These are phyloP conservation scores for Tichodroma muraria DNA, from an alignment of 2,113 vertebrate genomes.

Conservation along the genomic window DNA sequence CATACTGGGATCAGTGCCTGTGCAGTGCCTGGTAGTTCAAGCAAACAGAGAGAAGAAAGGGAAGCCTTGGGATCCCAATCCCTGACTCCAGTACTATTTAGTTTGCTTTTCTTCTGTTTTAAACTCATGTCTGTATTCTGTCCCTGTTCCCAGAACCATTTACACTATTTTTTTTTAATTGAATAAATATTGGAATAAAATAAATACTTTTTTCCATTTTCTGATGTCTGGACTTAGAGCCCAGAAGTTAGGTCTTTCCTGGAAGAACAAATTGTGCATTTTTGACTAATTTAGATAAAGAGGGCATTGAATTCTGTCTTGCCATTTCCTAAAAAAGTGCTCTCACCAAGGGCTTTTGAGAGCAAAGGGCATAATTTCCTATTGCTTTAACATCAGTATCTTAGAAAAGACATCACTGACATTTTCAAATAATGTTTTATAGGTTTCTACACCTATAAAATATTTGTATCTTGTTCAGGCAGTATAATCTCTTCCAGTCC, in stretches of 20 bases:
- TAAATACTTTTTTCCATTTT: neutral
- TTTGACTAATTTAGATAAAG: neutral
- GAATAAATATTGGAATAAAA: neutral
- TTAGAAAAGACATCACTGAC: neutral
- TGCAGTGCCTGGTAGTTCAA: neutral
- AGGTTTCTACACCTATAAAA: neutral
- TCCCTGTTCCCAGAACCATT: neutral
- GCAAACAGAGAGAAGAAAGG: neutral
- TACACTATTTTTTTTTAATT: neutral
- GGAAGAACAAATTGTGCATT: neutral
- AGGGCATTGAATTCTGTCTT: neutral
- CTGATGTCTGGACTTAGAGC: neutral
- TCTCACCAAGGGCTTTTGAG: neutral
- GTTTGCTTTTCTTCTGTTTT: neutral
- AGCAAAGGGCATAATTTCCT: neutral
- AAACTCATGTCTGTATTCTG: neutral
- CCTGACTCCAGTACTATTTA: neutral
- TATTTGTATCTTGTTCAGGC: neutral
- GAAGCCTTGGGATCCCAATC: fast-evolving
- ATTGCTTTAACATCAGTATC: neutral
- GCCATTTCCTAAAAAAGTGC: neutral
- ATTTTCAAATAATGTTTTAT: neutral
- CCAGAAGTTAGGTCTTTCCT: neutral
- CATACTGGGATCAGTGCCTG: neutral
- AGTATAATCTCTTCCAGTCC: neutral